phyloP scores from a whole-genome alignment of 1,140 invertebrate species.

The Temnothorax longispinosus region DNA sequence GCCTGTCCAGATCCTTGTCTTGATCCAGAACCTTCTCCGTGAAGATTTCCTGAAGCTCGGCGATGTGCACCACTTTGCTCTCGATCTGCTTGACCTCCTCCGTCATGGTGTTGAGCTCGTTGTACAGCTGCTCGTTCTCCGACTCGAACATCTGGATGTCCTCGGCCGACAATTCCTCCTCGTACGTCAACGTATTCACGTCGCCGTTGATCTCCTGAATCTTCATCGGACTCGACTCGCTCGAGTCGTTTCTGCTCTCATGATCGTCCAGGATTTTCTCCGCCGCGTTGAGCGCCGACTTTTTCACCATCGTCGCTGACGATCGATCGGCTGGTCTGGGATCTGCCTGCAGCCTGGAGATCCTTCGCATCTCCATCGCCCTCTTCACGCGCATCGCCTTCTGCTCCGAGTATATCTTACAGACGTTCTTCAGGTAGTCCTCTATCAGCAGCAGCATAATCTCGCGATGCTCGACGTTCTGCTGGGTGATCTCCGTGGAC shows the following conservation, averaged over 20 bases:
- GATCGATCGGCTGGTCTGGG: conserved; percentile 65
- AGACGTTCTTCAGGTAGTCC: conserved; percentile 93
- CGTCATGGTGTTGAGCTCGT: conserved; percentile 92
- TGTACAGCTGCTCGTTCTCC: conserved; percentile 93
- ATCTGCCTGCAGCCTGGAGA: conserved; percentile 89
- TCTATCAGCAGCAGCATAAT: conserved; percentile 91
- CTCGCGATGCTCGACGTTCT: conserved; percentile 91
- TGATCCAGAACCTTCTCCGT: conserved; percentile 99
- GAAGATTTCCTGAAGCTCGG: conserved; percentile 98
- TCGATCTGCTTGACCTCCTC: conserved; percentile 95
- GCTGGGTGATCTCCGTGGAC: conserved; percentile 83
- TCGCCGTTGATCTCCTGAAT: conserved; percentile 83
- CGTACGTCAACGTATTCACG: conserved; percentile 80
- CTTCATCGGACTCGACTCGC: conserved; percentile 78
- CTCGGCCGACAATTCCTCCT: conserved; percentile 91
- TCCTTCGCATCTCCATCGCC: conserved; percentile 92
- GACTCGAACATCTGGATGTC: conserved; percentile 96
- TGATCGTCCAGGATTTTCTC: conserved; percentile 78
- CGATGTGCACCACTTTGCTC: conserved; percentile 97
- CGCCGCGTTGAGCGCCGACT: conserved; percentile 67
- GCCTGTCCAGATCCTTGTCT: conserved; percentile 96
- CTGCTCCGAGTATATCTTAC: conserved; percentile 95
- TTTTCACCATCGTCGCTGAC: too few relatives aligned
- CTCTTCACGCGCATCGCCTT: conserved; percentile 94
- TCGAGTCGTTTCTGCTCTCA: conserved; percentile 63